Conservation (phyloP, 2,888 invertebrate species). For the Athripsodes cinereus region DNA sequence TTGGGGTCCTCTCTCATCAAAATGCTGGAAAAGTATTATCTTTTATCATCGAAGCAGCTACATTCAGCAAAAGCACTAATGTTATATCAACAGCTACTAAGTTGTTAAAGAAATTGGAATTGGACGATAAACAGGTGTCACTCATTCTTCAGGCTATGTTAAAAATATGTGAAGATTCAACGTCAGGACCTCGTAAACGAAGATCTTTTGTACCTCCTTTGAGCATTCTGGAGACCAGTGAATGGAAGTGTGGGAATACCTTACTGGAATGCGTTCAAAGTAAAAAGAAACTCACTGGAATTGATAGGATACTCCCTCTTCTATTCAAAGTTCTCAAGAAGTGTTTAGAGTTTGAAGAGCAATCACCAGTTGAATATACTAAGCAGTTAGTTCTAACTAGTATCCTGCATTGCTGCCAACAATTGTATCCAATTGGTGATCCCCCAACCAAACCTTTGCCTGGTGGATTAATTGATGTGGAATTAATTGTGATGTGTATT, state of each 20-base stretch:
- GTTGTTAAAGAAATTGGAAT: constrained; percentile 58
- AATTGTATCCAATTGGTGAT: constrained; percentile 41
- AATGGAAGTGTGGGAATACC: constrained; percentile 76
- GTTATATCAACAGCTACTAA: constrained; percentile 56
- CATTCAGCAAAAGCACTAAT: constrained; percentile 53
- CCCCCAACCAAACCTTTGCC: constrained; percentile 42
- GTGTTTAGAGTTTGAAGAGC: constrained; percentile 76
- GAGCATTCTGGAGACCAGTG: constrained; percentile 56
- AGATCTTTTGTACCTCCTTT: constrained; percentile 47
- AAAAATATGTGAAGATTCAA: constrained; percentile 41
- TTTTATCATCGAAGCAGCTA: constrained; percentile 50
- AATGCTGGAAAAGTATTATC: constrained; percentile 46
- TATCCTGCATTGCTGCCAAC: constrained; percentile 65
- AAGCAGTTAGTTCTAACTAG: constrained; percentile 80
- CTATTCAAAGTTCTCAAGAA: constrained; percentile 74
- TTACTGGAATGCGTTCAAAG: constrained; percentile 79
- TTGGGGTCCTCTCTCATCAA: constrained; percentile 43
- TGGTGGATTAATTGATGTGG: constrained; percentile 59
- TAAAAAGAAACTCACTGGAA: constrained; percentile 70
- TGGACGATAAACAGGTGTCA: constrained; percentile 57
- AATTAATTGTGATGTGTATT: constrained; percentile 80
- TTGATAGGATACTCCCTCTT: constrained; percentile 60
- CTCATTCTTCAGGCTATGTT: constrained; percentile 56
- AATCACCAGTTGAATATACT: constrained; percentile 77
- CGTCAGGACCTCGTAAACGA: constrained; percentile 39